Conservation (phyloP, 30 jellyfish, hydroid and myxozoan genomes). For the Aurelia sp. region DNA sequence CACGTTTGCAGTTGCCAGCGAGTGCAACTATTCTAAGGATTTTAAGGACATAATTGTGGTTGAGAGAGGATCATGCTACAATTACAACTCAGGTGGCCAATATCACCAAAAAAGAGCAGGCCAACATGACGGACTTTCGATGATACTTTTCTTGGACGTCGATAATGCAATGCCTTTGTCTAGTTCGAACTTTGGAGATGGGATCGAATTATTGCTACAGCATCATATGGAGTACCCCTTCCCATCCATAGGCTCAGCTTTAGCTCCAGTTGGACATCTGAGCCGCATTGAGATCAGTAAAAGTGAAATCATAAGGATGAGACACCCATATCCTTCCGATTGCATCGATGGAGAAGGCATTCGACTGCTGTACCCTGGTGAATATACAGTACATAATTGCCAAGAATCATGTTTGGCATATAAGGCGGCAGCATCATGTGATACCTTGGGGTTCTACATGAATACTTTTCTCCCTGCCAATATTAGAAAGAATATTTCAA, state of each 20-base stretch:
- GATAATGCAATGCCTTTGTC: conserved; percentile 16
- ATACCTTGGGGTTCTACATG: neutral
- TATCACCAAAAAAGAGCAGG: conserved; percentile 48
- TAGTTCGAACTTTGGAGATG: neutral
- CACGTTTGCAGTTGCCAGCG: neutral
- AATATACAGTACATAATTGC: conserved; percentile 43
- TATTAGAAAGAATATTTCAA: neutral
- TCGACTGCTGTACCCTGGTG: conserved; percentile 36
- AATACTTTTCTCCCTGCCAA: conserved; percentile 35
- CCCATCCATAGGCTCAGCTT: conserved; percentile 14
- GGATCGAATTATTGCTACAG: conserved; percentile 42
- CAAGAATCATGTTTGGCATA: conserved; percentile 45
- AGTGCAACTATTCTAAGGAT: conserved; percentile 23
- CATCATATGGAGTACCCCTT: conserved; percentile 51
- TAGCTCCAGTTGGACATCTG: conserved; percentile 41
- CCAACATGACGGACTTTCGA: conserved; percentile 9
- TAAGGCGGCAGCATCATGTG: conserved; percentile 13
- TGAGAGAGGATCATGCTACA: conserved; percentile 32
- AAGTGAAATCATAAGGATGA: conserved; percentile 7
- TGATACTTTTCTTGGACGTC: conserved; percentile 21
- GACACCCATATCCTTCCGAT: conserved; percentile 54
- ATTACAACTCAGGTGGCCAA: conserved; percentile 40
- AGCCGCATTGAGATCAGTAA: conserved; percentile 29
- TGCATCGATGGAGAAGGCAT: conserved; percentile 36
- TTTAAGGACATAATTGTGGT: conserved; percentile 16